phyloP scores from a whole-genome alignment of 1,140 invertebrate species.

The Asobara japonica region DNA sequence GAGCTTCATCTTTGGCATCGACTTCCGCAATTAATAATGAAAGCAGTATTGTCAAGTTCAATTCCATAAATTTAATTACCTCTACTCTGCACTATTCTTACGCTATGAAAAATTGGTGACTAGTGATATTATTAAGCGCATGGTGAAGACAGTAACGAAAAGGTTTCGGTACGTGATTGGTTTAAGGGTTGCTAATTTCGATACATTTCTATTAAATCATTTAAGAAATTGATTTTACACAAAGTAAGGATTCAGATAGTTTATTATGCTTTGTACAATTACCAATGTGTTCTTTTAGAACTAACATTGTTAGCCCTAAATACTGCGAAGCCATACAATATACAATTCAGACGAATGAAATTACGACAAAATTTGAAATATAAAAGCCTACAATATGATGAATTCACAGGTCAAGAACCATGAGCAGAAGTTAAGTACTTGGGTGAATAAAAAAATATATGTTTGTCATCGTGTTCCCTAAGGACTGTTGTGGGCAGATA shows the following conservation, averaged over 20 bases:
- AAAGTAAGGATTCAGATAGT: background rate
- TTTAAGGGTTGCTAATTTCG: too few species aligned
- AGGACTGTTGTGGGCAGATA: too few species aligned
- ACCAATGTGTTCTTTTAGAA: background rate
- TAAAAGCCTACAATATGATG: slow-evolving; percentile 4
- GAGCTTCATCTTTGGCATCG: too few species aligned
- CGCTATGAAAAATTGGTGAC: too few species aligned
- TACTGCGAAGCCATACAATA: background rate
- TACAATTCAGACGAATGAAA: background rate
- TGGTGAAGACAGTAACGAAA: too few species aligned
- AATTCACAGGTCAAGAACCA: background rate
- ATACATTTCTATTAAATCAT: too few species aligned
- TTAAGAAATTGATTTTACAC: background rate
- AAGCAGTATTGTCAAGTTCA: too few species aligned
- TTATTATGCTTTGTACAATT: background rate
- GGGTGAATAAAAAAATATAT: slow-evolving; percentile 16
- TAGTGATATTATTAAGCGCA: too few species aligned
- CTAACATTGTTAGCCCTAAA: background rate
- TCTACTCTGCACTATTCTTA: too few species aligned
- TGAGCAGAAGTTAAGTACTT: background rate
- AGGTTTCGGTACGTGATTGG: too few species aligned
- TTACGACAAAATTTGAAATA: slow-evolving; percentile 21
- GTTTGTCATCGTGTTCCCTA: background rate
- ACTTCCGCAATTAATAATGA: too few species aligned
- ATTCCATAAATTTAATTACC: too few species aligned